phyloP scores from a whole-genome alignment of 1,140 invertebrate genomes.

The Pseudobourletiella spinata region DNA sequence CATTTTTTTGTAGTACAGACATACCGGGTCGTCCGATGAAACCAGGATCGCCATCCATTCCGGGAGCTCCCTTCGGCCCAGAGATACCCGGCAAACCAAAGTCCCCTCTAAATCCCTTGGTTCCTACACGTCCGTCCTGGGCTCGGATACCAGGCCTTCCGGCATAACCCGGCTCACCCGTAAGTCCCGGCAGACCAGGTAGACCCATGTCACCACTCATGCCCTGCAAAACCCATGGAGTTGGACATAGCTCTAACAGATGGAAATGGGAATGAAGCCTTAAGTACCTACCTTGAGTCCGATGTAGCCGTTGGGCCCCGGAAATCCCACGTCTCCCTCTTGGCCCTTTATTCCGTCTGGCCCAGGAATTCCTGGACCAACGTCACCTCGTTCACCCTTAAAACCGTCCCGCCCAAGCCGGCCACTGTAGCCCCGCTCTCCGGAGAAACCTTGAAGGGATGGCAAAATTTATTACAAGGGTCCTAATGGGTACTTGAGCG shows the following conservation, averaged over 20 bases:
- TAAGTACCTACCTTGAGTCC: constrained; percentile 39
- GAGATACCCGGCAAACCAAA: neutral
- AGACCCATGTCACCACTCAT: constrained; percentile 26
- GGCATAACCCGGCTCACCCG: constrained; percentile 40
- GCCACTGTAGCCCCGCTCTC: constrained; percentile 45
- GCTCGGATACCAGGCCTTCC: neutral
- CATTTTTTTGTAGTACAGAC: neutral
- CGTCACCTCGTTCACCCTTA: constrained; percentile 46
- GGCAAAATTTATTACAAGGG: neutral
- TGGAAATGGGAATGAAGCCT: too few relatives aligned
- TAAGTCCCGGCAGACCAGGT: constrained; percentile 31
- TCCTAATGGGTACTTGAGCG: too few relatives aligned
- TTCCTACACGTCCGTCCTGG: neutral
- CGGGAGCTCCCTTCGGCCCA: neutral
- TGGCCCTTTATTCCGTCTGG: constrained; percentile 15
- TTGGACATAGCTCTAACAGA: too few relatives aligned
- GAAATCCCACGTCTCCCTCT: constrained; percentile 22
- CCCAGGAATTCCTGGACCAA: constrained; percentile 40
- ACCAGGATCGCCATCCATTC: constrained; percentile 27
- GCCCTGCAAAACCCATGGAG: too few relatives aligned
- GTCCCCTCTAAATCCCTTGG: neutral
- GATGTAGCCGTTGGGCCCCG: constrained; percentile 27
- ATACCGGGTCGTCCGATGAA: constrained; percentile 18
- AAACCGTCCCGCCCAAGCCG: constrained; percentile 38
- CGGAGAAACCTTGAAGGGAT: constrained; percentile 33